Evolutionary conservation across 2,888 invertebrate genomes (phyloP).

Genomic region (Cynaeus angustus): DNA sequence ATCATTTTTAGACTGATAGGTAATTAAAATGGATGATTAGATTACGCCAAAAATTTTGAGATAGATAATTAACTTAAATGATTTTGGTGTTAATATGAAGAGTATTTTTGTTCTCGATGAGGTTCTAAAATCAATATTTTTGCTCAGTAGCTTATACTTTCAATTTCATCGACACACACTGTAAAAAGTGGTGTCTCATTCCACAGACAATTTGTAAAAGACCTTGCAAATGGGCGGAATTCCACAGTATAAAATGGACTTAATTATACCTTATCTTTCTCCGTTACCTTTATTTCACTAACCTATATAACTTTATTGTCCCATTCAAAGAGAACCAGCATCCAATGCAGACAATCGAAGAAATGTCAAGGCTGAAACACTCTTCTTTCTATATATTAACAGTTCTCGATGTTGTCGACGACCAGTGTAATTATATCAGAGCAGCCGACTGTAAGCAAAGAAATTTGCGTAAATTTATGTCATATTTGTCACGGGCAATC

Average conservation of each 20-base stretch:
- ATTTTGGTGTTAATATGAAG: too few species aligned
- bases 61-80: too few species aligned
- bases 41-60: too few species aligned
- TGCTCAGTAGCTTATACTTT: background rate
- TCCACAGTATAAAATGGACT: conserved; percentile 35
- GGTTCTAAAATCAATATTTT: too few species aligned
- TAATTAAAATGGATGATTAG: too few species aligned
- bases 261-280: conserved; percentile 43
- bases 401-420: conserved; percentile 29
- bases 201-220: conserved; percentile 29
- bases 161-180: background rate
- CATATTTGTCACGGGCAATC: conserved; percentile 16
- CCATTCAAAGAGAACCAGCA: conserved; percentile 6
- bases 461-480: conserved; percentile 5
- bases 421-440: conserved; percentile 16
- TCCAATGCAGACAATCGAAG: conserved; percentile 29
- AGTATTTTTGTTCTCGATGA: too few species aligned
- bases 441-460: background rate
- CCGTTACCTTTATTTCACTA: conserved; percentile 39
- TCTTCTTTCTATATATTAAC: conserved; percentile 22
- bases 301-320: conserved; percentile 43
- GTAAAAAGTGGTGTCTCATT: conserved; percentile 35
- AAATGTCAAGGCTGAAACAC: conserved; percentile 41
- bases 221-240: conserved; percentile 43
- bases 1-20: too few species aligned